phyloP scores from a whole-genome alignment of 2,888 invertebrate genomes.

The Coelopa pilipes region DNA sequence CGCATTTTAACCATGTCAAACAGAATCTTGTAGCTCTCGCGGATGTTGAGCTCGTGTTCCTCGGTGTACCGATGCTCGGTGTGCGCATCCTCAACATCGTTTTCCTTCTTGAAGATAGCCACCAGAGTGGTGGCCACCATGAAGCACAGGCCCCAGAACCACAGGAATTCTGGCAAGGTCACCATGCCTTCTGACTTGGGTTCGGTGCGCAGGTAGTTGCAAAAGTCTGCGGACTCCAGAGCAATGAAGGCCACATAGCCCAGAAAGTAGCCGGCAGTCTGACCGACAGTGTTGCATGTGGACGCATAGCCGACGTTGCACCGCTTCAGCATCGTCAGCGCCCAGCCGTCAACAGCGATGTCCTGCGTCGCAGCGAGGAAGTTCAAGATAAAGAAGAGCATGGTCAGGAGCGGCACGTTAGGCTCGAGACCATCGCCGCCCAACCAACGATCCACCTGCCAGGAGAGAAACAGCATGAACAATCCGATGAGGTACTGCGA shows the following conservation, averaged over 20 bases:
- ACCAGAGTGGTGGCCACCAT: constrained; percentile 89
- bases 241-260: constrained; percentile 97
- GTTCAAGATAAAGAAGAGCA: constrained; percentile 89
- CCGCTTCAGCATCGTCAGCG: constrained; percentile 96
- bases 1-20: constrained; percentile 85
- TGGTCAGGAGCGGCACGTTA: constrained; percentile 82
- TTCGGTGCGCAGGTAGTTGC: constrained; percentile 87
- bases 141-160: constrained; percentile 95
- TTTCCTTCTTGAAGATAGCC: constrained; percentile 87
- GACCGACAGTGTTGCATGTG: constrained; percentile 98
- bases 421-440: constrained; percentile 72
- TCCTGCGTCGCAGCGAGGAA: constrained; percentile 99
- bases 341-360: constrained; percentile 99
- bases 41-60: constrained; percentile 68
- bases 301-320: constrained; percentile 98
- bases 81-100: constrained; percentile 66
- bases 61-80: constrained; percentile 56
- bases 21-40: constrained; percentile 84
- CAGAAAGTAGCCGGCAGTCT: constrained; percentile 96
- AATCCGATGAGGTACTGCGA: constrained; percentile 90
- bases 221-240: constrained; percentile 94
- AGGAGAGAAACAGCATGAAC: constrained; percentile 90
- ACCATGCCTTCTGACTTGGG: constrained; percentile 79
- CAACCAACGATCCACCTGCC: constrained; percentile 79
- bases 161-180: constrained; percentile 84